phyloP scores from a whole-genome alignment of 2,797 vertebrate species.

The Cetoscarus ocellatus region DNA sequence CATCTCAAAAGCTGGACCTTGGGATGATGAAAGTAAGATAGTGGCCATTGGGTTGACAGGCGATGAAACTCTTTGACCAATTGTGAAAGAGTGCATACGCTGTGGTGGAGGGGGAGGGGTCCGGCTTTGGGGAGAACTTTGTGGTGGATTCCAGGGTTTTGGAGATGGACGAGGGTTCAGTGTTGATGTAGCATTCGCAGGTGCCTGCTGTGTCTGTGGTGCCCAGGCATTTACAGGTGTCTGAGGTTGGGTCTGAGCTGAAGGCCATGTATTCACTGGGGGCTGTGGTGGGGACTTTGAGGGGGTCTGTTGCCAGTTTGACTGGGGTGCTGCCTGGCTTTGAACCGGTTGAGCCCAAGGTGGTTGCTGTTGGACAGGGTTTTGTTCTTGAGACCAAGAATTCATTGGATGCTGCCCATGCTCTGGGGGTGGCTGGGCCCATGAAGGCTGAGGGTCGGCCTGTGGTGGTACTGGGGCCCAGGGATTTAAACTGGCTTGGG shows the following conservation, averaged over 20 bases:
- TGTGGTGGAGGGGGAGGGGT: conserved; percentile 73
- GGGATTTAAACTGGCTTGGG: conserved; percentile 69
- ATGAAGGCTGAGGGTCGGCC: conserved; percentile 70
- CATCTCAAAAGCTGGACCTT: conserved; percentile 90
- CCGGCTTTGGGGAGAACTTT: conserved; percentile 55
- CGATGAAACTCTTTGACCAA: conserved; percentile 77
- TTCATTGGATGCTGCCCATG: conserved; percentile 59
- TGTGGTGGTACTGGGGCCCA: conserved; percentile 78
- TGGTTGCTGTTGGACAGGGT: conserved; percentile 67
- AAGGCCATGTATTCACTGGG: conserved; percentile 66
- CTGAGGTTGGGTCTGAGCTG: conserved; percentile 71
- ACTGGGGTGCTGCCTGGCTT: conserved; percentile 60
- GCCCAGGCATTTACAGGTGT: conserved; percentile 66
- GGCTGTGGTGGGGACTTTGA: conserved; percentile 62
- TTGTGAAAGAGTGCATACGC: conserved; percentile 75
- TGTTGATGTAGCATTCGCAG: conserved; percentile 74
- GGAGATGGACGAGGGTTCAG: conserved; percentile 75
- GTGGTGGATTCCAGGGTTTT: conserved; percentile 78
- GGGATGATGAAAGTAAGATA: conserved; percentile 70
- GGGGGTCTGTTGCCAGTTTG: conserved; percentile 73
- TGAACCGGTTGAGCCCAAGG: conserved; percentile 67
- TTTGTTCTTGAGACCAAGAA: conserved; percentile 70
- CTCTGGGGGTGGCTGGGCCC: conserved; percentile 76
- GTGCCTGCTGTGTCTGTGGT: conserved; percentile 82
- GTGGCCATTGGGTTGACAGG: conserved; percentile 84